Evolutionary conservation across 2,797 vertebrate species (phyloP), one percentile per base, ranked within the genome.

Genomic region (Lacerta agilis): DNA sequence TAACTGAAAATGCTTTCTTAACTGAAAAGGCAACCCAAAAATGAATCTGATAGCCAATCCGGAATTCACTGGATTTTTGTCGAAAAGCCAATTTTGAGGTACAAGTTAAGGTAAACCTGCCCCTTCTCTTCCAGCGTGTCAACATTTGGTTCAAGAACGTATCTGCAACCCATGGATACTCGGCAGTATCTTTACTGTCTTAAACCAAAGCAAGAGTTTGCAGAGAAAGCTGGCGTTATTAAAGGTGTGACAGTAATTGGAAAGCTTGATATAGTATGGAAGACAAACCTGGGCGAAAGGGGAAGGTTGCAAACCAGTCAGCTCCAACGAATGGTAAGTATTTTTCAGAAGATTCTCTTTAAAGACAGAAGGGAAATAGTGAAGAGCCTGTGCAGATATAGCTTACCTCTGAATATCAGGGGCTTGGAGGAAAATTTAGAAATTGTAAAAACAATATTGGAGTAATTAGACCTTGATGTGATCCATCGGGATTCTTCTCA

Each of bases 191-290:
- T 99, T 78, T 99, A 99, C 95, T 99, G 99, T 94, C 95, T 99
- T 91, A 99, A 99, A 93, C 99, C 99, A 15, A 99, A 99, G 93
- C 98, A 98, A 3, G 99, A 99, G 96, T 99, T 98, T 87, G 98
- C 99, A 1, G 99, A 99, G 97, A 99, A 99, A 95, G 99, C 98
- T 64, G 99, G 99, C 33, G 97, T 99, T 93, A 99, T 99, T 94
- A 99, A 99, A 92, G 99, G 99, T 1, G 99, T 99, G 90, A 99
- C 99, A 0, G 98, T 99, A 45, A 99, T 99, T 18, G 99, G 99
- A 69, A 99, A 99, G 93, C 94, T 99, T 20, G 99, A 99, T 95
- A 99, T 99, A 20, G 99, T 99, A 2, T 99, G 99, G 99, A 99
- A 99, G 96, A 99, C 99, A 83, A 99, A 99, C 81, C 97, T 99